These are phyloP conservation scores for Hecatera dysodea DNA, from an alignment of 2,888 invertebrate genomes.

Conservation along the genomic window DNA sequence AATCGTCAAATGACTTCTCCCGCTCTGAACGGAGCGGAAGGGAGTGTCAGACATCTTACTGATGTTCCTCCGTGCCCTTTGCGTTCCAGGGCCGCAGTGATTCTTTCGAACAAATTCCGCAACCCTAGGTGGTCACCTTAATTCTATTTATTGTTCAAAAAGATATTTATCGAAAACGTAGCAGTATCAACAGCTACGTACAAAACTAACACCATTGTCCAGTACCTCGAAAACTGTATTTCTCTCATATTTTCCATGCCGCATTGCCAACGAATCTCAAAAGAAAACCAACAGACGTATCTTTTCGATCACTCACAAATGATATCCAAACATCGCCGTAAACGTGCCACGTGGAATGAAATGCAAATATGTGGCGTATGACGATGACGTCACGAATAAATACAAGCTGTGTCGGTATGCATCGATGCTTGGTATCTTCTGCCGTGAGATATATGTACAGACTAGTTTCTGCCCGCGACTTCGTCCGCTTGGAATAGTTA, in stretches of 20 bases:
- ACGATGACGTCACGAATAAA: slow-evolving; percentile 43
- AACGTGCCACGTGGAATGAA: slow-evolving; percentile 39
- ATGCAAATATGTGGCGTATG: slow-evolving; percentile 52
- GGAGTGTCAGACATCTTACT: too few relatives aligned
- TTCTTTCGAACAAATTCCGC: too few relatives aligned
- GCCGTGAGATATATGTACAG: slow-evolving; percentile 9
- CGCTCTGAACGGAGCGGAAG: too few relatives aligned
- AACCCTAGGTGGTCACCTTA: too few relatives aligned
- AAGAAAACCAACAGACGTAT: slow-evolving; percentile 10
- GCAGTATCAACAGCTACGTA: too few relatives aligned
- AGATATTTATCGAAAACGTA: neutral
- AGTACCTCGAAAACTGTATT: neutral
- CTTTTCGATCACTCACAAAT: slow-evolving; percentile 30
- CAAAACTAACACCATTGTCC: neutral
- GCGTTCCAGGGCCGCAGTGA: too few relatives aligned
- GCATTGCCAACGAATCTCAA: neutral
- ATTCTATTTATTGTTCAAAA: too few relatives aligned
- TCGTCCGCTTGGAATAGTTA: too few relatives aligned
- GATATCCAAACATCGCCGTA: slow-evolving; percentile 28
- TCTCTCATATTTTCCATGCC: neutral
- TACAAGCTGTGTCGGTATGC: slow-evolving; percentile 30
- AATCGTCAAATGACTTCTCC: too few relatives aligned
- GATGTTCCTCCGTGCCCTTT: too few relatives aligned
- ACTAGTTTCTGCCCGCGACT: too few relatives aligned
- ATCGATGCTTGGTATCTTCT: slow-evolving; percentile 8